A percentile compares a stretch with the other conserved stretches of the same genome.
These are phyloP conservation scores for Neodiprion fabricii DNA, from an alignment of 1,140 invertebrate species.

Conservation along the genomic window DNA sequence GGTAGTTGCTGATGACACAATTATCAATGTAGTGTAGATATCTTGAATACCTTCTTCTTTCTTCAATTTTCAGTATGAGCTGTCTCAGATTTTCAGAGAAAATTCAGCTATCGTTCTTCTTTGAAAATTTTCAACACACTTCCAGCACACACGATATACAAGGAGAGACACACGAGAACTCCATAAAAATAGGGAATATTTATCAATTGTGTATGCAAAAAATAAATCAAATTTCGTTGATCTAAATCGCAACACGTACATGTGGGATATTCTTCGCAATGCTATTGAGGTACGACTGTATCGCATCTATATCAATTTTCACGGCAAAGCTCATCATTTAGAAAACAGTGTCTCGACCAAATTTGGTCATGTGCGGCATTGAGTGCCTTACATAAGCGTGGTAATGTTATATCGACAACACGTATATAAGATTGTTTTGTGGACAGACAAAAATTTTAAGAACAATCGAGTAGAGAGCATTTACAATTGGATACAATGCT, in stretches of 20 bases:
- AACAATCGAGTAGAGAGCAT: slow-evolving; percentile 8
- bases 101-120: not conserved
- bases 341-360: not conserved
- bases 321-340: too few relatives aligned
- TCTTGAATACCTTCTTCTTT: not conserved
- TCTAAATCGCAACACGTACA: too few relatives aligned
- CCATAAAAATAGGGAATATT: not conserved
- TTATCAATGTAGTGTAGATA: slow-evolving; percentile 16
- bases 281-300: too few relatives aligned
- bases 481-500: too few relatives aligned
- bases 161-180: slow-evolving; percentile 10
- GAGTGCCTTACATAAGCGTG: slow-evolving; percentile 64
- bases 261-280: too few relatives aligned
- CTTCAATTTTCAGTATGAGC: not conserved
- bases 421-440: slow-evolving; percentile 49
- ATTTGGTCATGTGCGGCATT: slow-evolving; percentile 58
- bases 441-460: slow-evolving; percentile 47
- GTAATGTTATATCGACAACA: slow-evolving; percentile 63
- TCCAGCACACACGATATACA: slow-evolving; percentile 11
- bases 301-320: too few relatives aligned
- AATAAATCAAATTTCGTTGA: not conserved
- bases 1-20: not conserved
- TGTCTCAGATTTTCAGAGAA: not conserved
- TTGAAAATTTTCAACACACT: slow-evolving; percentile 24
- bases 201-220: not conserved